phyloP scores from a whole-genome alignment of 2,888 invertebrate species.

The Adelognathus sp. region DNA sequence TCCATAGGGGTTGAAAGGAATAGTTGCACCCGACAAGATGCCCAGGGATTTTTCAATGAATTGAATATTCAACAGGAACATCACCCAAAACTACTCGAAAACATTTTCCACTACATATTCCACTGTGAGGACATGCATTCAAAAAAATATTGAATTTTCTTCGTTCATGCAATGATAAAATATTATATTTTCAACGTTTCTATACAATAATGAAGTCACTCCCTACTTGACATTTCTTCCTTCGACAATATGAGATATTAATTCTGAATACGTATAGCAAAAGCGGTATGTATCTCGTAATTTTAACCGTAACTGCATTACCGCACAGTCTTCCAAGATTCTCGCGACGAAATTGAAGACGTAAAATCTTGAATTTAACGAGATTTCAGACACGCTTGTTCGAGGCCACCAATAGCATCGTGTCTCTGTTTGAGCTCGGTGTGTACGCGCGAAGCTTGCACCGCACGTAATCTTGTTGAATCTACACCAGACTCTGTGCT shows the following conservation, averaged over 20 bases:
- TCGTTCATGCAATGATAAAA: background rate
- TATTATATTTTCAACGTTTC: background rate
- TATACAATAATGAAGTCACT: too few species aligned
- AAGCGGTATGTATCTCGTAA: too few species aligned
- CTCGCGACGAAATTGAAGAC: slow-evolving; percentile 48
- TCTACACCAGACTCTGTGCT: slow-evolving; percentile 13
- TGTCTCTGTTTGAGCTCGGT: background rate
- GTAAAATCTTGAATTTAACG: slow-evolving; percentile 38
- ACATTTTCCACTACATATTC: too few species aligned
- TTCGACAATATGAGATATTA: too few species aligned
- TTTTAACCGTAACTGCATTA: background rate
- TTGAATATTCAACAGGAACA: too few species aligned
- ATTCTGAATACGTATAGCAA: too few species aligned
- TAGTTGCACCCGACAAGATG: too few species aligned
- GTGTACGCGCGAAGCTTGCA: slow-evolving; percentile 1
- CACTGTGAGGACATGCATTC: too few species aligned
- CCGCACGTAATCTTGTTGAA: slow-evolving; percentile 39
- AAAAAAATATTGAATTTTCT: background rate
- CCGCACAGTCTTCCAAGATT: background rate
- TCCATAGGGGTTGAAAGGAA: too few species aligned
- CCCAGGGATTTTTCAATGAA: too few species aligned
- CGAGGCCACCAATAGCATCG: background rate
- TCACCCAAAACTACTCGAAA: too few species aligned
- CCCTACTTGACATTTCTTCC: too few species aligned
- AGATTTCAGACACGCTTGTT: background rate